A percentile compares a stretch with the other conserved stretches of the same genome.
These are phyloP conservation scores for Drosophila jambulina DNA, from an alignment of 1,140 invertebrate genomes.

Conservation along the genomic window DNA sequence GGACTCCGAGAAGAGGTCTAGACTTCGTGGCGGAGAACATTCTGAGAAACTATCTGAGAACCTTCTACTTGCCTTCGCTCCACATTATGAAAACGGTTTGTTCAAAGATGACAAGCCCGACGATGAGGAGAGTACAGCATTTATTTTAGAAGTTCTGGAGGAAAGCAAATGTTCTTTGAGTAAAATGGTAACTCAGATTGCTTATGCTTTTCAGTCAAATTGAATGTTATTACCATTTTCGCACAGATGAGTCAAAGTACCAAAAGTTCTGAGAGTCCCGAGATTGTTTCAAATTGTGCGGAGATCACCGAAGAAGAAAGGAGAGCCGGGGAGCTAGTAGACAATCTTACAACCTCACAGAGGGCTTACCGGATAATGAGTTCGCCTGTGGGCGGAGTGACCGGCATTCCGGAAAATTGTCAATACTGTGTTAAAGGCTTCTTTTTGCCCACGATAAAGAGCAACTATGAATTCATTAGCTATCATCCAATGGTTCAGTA, in stretches of 20 bases:
- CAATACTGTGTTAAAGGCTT: conserved; percentile 33
- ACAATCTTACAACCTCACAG: conserved; percentile 18
- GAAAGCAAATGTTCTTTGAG: conserved; percentile 62
- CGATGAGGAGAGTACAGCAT: conserved; percentile 59
- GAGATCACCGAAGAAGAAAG: background rate
- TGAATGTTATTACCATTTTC: background rate
- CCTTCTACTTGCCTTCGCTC: conserved; percentile 2
- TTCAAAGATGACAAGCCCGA: conserved; percentile 46
- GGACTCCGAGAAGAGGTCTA: background rate
- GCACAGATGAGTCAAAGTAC: conserved; percentile 16
- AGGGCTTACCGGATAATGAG: conserved; percentile 17
- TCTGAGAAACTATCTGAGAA: conserved; percentile 2
- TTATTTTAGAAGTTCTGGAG: conserved; percentile 51
- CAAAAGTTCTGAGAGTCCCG: too few species aligned
- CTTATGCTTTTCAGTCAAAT: background rate
- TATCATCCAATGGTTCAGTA: conserved; percentile 24
- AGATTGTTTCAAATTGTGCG: background rate
- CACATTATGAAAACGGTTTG: conserved; percentile 18
- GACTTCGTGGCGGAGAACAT: conserved; percentile 18
- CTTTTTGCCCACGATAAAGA: conserved; percentile 7
- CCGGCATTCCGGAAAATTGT: background rate
- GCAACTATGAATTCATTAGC: conserved; percentile 26
- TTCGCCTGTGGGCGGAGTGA: conserved; percentile 14
- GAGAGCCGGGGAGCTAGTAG: conserved; percentile 5
- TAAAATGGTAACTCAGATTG: conserved; percentile 40